phyloP scores from a whole-genome alignment of 2,797 vertebrate genomes.

The Sebastes aleutianus region DNA sequence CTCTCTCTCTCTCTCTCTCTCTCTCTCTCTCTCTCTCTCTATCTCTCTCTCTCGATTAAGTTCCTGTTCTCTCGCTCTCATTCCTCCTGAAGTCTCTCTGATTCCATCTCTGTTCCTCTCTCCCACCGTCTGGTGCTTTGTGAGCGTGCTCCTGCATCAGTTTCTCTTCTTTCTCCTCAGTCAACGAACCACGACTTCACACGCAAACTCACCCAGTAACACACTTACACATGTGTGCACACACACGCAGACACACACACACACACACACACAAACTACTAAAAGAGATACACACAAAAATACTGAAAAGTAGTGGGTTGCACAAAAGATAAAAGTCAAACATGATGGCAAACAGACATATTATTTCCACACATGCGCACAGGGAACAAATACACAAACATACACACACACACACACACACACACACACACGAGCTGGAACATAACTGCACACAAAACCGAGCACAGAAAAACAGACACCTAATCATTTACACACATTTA shows the following conservation, averaged over 20 bases:
- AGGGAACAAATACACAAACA: not conserved
- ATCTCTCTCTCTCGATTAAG: conserved; percentile 22
- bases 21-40: not conserved
- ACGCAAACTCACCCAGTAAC: not conserved
- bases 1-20: not conserved
- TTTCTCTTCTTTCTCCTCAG: conserved; percentile 3
- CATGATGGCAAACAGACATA: not conserved
- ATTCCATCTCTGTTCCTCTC: conserved; percentile 11
- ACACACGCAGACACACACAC: not conserved
- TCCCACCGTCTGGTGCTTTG: not conserved
- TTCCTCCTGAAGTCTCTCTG: conserved; percentile 13
- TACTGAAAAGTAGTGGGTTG: not conserved
- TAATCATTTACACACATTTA: conserved; percentile 11
- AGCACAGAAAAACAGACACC: not conserved
- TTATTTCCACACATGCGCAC: not conserved
- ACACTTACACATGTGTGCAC: not conserved
- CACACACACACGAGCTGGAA: not conserved
- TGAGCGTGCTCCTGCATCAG: conserved; percentile 4
- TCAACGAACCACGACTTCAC: not conserved
- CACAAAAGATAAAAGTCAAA: not conserved
- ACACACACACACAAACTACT: not conserved
- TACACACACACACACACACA: not conserved
- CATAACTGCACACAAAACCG: not conserved
- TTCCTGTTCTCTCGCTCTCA: conserved; percentile 23
- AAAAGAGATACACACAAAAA: not conserved